Evolutionary conservation across 2,888 invertebrate species (phyloP).

Genomic region (Amphipyra berbera): DNA sequence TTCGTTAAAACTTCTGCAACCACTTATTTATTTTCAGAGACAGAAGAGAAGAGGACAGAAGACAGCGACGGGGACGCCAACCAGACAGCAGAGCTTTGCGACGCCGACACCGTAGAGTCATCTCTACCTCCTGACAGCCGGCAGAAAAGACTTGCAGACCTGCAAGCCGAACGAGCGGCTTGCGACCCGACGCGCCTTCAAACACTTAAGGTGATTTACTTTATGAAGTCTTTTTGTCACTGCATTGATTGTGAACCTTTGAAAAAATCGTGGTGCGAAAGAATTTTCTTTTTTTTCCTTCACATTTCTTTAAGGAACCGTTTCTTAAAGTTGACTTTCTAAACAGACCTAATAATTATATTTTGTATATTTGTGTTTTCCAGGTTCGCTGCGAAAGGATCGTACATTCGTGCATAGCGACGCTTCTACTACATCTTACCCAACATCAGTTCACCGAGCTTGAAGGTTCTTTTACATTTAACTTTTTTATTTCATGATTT

Average conservation of each 20-base stretch:
- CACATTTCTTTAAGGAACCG: no score
- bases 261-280: no score
- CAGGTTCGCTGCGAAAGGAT: conserved; percentile 92
- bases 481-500: not conserved
- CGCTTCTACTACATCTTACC: conserved; percentile 94
- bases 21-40: conserved; percentile 63
- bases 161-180: conserved; percentile 93
- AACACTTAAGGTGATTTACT: conserved; percentile 88
- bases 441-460: conserved; percentile 96
- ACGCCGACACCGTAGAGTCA: conserved; percentile 92
- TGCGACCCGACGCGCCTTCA: conserved; percentile 95
- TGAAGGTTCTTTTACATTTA: conserved; percentile 91
- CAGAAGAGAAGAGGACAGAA: conserved; percentile 84
- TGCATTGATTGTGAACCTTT: no score
- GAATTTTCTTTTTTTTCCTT: no score
- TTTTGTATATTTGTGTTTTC: conserved; percentile 20
- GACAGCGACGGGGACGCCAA: conserved; percentile 88
- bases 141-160: conserved; percentile 91
- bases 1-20: no score
- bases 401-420: conserved; percentile 95
- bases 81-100: conserved; percentile 89
- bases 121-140: conserved; percentile 92
- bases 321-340: no score
- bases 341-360: not conserved
- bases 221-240: not conserved